Base-by-base conservation (phyloP, 2,113 vertebrate genomes). In the Anarhynchus alexandrinus region DNA sequence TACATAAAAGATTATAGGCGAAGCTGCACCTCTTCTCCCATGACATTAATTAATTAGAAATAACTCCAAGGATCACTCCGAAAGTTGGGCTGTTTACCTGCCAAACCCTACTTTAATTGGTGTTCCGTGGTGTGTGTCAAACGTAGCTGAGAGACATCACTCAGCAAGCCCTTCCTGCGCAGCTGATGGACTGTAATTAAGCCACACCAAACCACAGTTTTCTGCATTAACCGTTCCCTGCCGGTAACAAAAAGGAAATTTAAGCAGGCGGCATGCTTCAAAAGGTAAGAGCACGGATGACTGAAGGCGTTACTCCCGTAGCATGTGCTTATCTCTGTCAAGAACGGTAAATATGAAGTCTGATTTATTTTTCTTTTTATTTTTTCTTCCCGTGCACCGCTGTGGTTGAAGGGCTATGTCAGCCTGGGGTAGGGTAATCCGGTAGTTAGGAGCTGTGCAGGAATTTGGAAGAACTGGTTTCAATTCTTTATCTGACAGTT, bases 391-490 rank as follows among this genome's bases (percentile, higher is more conserved):
- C 38, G 2, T 55, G 26, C 27, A 32, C 55, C 2, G 0, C 51
- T 59, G 40, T 65, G 65, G 52, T 82, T 54, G 77, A 88, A 38
- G 34, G 55, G 42, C 43, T 52, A 11, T 30, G 36, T 86, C 66
- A 90, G 64, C 34, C n/a, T 0, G 0, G 8, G 17, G 22, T 19
- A 80, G 64, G 49, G 73, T 86, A 94, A 93, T 81, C 25, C 34
- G 2, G 90, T 78, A 88, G 86, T 67, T 74, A 57, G 57, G 21
- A 73, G 38, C 40, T 57, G 43, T 3, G 2, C 30, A 74, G 73
- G 76, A 86, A 95, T 93, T 94, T 84, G 72, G 86, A 90, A 88
- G 61, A 94, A 93, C 90, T 92, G 86, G 59, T 94, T 96, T 93
- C n/a, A 91, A 47, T 93, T 92, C 76, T 81, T 86, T 52, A n/a